Evolutionary conservation across 2,888 invertebrate species (phyloP).

Genomic region (Keiferia lycopersicella): DNA sequence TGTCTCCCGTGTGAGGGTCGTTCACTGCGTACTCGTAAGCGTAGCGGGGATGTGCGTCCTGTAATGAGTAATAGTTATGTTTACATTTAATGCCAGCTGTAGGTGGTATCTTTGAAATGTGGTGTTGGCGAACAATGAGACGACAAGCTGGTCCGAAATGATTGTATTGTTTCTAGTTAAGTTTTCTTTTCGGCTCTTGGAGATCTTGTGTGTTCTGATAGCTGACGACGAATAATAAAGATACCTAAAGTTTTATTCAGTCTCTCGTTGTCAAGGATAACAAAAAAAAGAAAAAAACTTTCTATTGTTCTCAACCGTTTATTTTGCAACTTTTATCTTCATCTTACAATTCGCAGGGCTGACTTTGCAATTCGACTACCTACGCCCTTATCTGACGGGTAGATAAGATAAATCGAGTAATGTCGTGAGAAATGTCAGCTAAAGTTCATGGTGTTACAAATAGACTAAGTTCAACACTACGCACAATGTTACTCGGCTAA

Average conservation of each 20-base stretch:
- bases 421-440: conserved; percentile 56
- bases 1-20: conserved; percentile 87
- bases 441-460: conserved; percentile 42
- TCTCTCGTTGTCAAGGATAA: no score
- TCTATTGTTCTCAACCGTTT: not conserved
- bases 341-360: not conserved
- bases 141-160: no score
- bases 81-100: no score
- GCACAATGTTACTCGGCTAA: conserved; percentile 15
- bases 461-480: conserved; percentile 10
- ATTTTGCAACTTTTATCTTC: conserved; percentile 1
- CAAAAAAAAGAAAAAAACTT: not conserved
- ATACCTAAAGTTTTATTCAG: no score
- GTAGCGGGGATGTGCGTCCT: conserved; percentile 86
- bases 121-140: no score
- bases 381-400: conserved; percentile 22
- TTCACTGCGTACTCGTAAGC: conserved; percentile 88
- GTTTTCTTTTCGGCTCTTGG: no score
- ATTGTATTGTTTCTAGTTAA: no score
- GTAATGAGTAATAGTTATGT: conserved; percentile 29
- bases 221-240: not conserved
- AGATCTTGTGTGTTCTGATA: not conserved
- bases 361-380: not conserved
- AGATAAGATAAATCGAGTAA: conserved; percentile 37
- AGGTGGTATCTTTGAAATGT: no score